A percentile compares a stretch with the other conserved stretches of the same genome.
Conservation (phyloP, 2,113 vertebrate species). For the Turdus rufiventris region DNA sequence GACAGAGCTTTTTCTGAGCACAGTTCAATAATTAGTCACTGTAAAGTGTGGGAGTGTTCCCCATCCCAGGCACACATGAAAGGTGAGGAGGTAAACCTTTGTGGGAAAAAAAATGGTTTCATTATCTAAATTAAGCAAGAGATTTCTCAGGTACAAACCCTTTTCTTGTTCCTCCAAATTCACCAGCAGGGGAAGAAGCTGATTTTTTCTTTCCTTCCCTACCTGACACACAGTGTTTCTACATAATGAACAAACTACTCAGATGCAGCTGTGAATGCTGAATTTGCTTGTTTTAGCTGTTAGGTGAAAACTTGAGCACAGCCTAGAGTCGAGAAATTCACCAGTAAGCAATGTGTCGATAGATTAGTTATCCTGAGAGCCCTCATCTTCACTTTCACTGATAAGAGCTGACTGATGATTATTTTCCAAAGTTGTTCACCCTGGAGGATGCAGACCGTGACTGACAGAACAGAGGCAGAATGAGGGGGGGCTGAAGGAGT, state of each 20-base stretch:
- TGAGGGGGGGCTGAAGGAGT: not conserved
- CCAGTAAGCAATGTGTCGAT: not conserved
- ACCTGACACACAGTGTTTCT: not conserved
- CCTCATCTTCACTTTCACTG: not conserved
- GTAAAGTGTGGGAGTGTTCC: not conserved
- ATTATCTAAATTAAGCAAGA: conserved; percentile 22
- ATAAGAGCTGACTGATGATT: not conserved
- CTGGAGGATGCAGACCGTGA: not conserved
- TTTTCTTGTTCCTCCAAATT: not conserved
- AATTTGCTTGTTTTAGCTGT: not conserved
- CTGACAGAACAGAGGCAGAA: not conserved
- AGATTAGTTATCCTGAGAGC: not conserved
- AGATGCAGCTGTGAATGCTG: not conserved
- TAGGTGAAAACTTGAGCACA: not conserved
- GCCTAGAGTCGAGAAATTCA: not conserved
- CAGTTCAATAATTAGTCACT: not conserved
- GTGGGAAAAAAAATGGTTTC: not conserved
- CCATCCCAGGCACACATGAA: not conserved
- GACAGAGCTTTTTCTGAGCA: conserved; percentile 23
- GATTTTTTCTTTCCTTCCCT: not conserved
- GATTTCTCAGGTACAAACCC: not conserved
- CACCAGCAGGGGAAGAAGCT: not conserved
- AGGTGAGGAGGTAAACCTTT: not conserved
- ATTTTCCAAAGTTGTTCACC: not conserved
- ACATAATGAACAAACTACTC: not conserved